Percentiles rank a stretch among this genome's conserved stretches.
Evolutionary conservation across 2,797 vertebrate species (phyloP).

Genomic region (Diceros bicornis): DNA sequence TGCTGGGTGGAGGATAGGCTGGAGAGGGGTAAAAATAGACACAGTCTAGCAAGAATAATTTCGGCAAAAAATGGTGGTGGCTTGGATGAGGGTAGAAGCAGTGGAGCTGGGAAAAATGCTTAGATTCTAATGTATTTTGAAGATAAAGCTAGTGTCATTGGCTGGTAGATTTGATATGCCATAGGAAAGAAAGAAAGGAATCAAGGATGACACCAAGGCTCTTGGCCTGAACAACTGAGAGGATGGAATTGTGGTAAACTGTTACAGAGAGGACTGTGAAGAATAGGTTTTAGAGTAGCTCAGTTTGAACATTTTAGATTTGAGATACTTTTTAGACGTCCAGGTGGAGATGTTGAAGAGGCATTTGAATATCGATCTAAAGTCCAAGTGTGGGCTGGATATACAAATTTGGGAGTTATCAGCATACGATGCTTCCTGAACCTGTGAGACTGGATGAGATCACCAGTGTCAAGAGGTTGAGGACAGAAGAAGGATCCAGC

Average conservation of each 20-base stretch:
- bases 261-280: not conserved
- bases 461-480: not conserved
- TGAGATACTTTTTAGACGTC: slow-evolving; percentile 20
- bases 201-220: not conserved
- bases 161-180: not conserved
- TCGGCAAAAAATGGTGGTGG: not conserved
- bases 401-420: not conserved
- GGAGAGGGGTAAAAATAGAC: not conserved
- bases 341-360: not conserved
- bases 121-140: slow-evolving; percentile 26
- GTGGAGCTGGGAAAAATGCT: not conserved
- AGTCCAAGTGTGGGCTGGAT: not conserved
- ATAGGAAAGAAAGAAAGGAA: slow-evolving; percentile 41
- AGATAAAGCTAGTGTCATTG: not conserved
- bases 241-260: not conserved
- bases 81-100: not conserved
- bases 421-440: not conserved
- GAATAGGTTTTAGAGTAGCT: slow-evolving; percentile 16
- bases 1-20: not conserved
- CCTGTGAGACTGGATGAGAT: not conserved
- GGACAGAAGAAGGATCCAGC: not conserved
- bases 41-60: not conserved
- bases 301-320: not conserved
- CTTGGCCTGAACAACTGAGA: not conserved
- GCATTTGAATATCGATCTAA: not conserved